phyloP scores from a whole-genome alignment of 2,113 vertebrate species.

The Pteruthius melanotis region DNA sequence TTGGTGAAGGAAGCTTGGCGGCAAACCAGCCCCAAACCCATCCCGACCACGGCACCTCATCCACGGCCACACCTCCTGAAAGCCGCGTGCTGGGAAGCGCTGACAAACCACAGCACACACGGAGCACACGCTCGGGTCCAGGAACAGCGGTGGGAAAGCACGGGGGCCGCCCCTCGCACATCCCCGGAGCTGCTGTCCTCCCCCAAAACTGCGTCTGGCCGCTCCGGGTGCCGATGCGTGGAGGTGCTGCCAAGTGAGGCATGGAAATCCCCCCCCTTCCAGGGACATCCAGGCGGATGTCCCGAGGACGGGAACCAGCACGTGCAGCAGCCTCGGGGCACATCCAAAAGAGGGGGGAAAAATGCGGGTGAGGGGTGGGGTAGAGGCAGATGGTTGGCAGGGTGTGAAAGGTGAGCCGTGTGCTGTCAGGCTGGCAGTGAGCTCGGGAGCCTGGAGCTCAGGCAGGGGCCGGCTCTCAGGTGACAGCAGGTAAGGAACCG shows the following conservation, averaged over 20 bases:
- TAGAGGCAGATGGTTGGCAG: fast-evolving
- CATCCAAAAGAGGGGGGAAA: neutral
- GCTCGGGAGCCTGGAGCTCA: neutral
- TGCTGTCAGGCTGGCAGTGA: fast-evolving
- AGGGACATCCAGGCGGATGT: neutral
- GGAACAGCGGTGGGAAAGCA: neutral
- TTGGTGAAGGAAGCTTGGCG: fast-evolving
- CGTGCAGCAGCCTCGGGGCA: neutral
- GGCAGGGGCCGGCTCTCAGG: neutral
- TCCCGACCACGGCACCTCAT: fast-evolving
- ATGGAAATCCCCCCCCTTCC: neutral
- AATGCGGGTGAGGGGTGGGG: fast-evolving
- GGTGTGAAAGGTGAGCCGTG: neutral
- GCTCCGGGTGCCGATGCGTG: fast-evolving
- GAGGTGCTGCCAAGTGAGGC: neutral
- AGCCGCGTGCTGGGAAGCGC: fast-evolving
- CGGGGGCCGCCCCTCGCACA: too few relatives aligned
- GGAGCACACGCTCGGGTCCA: fast-evolving
- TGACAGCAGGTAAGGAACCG: neutral
- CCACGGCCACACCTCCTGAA: neutral
- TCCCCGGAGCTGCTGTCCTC: neutral
- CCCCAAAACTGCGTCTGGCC: neutral
- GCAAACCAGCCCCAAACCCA: neutral
- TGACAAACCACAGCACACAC: neutral
- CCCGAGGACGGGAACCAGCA: neutral